phyloP scores from a whole-genome alignment of 2,797 vertebrate species.

The Crenichthys baileyi region DNA sequence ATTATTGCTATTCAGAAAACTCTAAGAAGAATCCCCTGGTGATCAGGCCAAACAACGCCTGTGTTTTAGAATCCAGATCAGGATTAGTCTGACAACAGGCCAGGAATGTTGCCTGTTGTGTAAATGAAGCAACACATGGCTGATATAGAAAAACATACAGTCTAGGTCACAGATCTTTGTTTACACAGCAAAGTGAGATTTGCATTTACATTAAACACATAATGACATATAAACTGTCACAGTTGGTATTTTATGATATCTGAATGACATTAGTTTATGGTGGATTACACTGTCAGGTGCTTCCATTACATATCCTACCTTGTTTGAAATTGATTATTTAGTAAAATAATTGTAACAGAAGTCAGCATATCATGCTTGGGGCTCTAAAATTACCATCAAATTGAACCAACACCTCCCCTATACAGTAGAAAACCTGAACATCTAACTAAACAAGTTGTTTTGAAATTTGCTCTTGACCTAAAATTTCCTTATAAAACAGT shows the following conservation, averaged over 20 bases:
- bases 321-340: background rate
- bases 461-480: background rate
- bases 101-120: slow-evolving; percentile 7
- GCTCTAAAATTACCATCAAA: background rate
- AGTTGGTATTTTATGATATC: background rate
- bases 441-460: background rate
- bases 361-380: background rate
- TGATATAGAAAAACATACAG: background rate
- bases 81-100: background rate
- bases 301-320: background rate
- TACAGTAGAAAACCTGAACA: background rate
- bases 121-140: slow-evolving; percentile 8
- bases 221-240: background rate
- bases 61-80: slow-evolving; percentile 21
- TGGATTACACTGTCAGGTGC: background rate
- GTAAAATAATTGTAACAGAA: background rate
- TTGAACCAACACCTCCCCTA: background rate
- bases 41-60: background rate
- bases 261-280: background rate
- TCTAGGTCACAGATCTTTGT: background rate
- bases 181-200: background rate
- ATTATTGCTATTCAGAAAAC: background rate
- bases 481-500: too few species aligned
- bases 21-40: background rate
- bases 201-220: background rate